Evolutionary conservation across 2,888 invertebrate species (phyloP).

Genomic region (Sarcophaga carnaria): DNA sequence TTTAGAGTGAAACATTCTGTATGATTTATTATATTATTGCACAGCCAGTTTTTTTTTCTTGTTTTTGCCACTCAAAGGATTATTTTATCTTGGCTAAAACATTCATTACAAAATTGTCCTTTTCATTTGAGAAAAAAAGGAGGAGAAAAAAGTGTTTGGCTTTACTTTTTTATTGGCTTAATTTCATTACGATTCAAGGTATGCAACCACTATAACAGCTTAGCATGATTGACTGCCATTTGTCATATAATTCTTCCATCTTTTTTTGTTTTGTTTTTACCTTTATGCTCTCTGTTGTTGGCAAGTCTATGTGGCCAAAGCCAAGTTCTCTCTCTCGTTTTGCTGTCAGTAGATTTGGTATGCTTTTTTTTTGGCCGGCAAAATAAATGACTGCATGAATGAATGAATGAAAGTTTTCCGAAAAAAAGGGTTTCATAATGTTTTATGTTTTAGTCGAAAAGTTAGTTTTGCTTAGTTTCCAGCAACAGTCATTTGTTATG

Average conservation of each 20-base stretch:
- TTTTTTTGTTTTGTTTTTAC: neutral
- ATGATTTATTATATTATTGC: constrained; percentile 48
- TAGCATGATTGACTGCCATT: constrained; percentile 81
- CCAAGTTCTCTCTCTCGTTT: neutral
- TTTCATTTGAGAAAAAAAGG: constrained; percentile 14
- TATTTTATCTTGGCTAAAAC: constrained; percentile 67
- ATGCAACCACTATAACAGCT: constrained; percentile 71
- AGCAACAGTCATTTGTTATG: constrained; percentile 76
- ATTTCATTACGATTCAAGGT: constrained; percentile 68
- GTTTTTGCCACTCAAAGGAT: constrained; percentile 42
- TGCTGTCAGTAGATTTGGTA: neutral
- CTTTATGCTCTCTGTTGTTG: constrained; percentile 53
- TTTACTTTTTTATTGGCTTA: constrained; percentile 69
- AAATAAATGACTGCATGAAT: neutral
- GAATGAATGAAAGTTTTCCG: neutral
- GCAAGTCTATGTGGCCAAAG: no score
- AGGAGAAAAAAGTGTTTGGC: constrained; percentile 32
- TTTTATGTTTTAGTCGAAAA: constrained; percentile 69
- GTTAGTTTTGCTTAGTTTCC: constrained; percentile 74
- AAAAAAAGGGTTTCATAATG: constrained; percentile 64
- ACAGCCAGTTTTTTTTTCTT: constrained; percentile 6
- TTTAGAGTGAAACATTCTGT: constrained; percentile 6
- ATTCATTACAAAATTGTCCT: constrained; percentile 66
- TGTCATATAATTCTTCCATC: constrained; percentile 76
- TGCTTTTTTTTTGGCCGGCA: neutral